phyloP scores from a whole-genome alignment of 2,797 vertebrate genomes.

The Alosa sapidissima region DNA sequence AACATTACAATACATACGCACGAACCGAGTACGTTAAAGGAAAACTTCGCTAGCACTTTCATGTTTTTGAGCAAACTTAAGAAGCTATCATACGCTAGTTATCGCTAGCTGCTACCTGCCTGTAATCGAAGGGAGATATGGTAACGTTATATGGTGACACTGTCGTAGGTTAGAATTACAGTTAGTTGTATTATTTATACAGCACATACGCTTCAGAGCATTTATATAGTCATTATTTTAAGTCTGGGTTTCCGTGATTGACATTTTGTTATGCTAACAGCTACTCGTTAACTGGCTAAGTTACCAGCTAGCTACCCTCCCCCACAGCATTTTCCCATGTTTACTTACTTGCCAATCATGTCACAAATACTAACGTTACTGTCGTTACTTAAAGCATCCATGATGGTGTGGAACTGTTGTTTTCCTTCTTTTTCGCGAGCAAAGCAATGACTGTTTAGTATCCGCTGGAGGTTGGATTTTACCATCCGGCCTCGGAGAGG shows the following conservation, averaged over 20 bases:
- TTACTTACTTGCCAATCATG: slow-evolving; percentile 81
- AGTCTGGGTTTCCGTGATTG: not conserved
- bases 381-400: slow-evolving; percentile 77
- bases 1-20: no score
- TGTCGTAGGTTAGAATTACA: no score
- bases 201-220: not conserved
- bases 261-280: not conserved
- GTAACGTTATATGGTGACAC: no score
- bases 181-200: no score
- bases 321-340: slow-evolving; percentile 40
- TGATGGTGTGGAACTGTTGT: slow-evolving; percentile 64
- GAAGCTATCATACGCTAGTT: no score
- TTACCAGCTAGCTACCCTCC: slow-evolving; percentile 44
- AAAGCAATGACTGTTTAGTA: slow-evolving; percentile 87
- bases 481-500: slow-evolving; percentile 84
- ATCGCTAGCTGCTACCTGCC: no score
- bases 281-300: not conserved
- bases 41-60: no score
- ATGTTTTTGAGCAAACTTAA: no score
- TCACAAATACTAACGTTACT: slow-evolving; percentile 72
- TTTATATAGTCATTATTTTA: not conserved
- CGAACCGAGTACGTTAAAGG: no score
- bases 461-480: slow-evolving; percentile 88
- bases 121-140: no score
- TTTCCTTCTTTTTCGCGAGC: slow-evolving; percentile 86